Evolutionary conservation across 2,113 vertebrate species (phyloP), one percentile per base, ranked within the genome.

Genomic region (Menidia beryllina): DNA sequence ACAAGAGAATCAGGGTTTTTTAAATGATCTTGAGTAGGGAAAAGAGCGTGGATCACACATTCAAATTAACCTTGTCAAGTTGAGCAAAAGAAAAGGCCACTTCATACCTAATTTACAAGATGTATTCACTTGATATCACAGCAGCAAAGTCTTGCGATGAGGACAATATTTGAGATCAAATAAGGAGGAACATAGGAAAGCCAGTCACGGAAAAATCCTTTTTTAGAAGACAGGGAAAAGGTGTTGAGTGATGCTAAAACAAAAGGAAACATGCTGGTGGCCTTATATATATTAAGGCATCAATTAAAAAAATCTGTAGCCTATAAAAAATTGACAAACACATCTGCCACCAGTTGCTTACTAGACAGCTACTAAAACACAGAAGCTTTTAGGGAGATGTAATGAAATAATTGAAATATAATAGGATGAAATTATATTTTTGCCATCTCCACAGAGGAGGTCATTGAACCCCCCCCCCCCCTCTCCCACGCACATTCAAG

Each of bases 1-100:
- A 78, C 75, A 73, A 77, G 73, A 77, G 82, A 85, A 86, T 86
- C 74, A 75, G 50, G 81, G 74, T 66, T 79, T 41, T 65, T 70
- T 67, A 87, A 86, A 91, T 72, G 71, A 88, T 80, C 75, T 76
- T 2, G 69, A 90, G 79, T 81, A 71, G 14, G 47, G 48, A 57
- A 87, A 86, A 81, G 76, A 79, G 73, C 67, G 61, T 3, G 67
- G 59, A 70, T 85, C 82, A 62, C 62, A 63, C 85, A 81, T 91
- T 83, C 64, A 65, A 85, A 88, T 87, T 86, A 87, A 90, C 88
- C 88, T 84, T 84, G 86, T 84, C 79, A 81, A 79, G 76, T 82
- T 86, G 65, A 27, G 62, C 48, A 38, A 56, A 68, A 65, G 49
- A 62, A 70, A 74, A 62, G 52, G 25, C 70, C 69, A 80, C 85